Evolutionary conservation across 37 sponge, comb jelly and placozoan genomes (phyloP).

Genomic region (Aplysina aerophoba): DNA sequence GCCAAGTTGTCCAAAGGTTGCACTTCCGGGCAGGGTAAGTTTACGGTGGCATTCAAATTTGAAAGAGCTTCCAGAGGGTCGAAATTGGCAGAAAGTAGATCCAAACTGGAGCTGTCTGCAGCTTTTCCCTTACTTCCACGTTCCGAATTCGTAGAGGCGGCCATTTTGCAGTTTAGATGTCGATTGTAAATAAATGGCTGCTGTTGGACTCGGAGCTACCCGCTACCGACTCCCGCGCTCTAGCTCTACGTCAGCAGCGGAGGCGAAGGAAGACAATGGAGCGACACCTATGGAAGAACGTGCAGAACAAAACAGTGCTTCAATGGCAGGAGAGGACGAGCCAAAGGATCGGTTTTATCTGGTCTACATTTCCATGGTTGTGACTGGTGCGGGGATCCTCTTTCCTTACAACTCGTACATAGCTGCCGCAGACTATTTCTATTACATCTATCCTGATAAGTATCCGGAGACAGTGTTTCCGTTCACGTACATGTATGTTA

Average conservation of each 20-base stretch:
- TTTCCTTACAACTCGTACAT: constrained; percentile 83
- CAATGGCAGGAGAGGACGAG: background rate
- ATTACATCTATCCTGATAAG: constrained; percentile 59
- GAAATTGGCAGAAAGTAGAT: background rate
- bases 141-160: no score
- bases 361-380: constrained; percentile 68
- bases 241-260: background rate
- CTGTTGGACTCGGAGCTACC: no score
- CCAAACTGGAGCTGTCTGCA: background rate
- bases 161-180: no score
- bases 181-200: no score
- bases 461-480: constrained; percentile 62
- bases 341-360: constrained; percentile 63
- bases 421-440: constrained; percentile 88
- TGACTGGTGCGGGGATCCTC: constrained; percentile 82
- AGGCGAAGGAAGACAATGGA: background rate
- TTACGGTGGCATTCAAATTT: background rate
- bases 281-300: background rate
- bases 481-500: constrained; percentile 62
- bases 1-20: constrained; percentile 11
- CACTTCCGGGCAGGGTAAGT: background rate
- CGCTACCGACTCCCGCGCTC: no score
- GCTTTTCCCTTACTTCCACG: background rate
- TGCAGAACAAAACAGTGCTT: background rate
- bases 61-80: constrained; percentile 17